Conservation (phyloP, 2,113 vertebrate species). For the Spizaetus ornatus region DNA sequence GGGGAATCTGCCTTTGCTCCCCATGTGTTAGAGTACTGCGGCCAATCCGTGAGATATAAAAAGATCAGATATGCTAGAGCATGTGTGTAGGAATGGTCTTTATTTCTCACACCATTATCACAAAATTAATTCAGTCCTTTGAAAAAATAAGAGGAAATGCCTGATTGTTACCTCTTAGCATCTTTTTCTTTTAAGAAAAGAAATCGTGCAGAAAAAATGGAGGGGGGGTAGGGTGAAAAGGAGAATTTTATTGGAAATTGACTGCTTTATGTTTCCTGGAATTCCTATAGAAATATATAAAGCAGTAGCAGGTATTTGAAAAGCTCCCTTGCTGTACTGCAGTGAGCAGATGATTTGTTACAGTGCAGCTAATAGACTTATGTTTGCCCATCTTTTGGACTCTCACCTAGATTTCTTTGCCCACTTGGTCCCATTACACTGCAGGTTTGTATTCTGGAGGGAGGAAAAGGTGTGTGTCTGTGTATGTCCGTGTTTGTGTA, state of each 20-base stretch:
- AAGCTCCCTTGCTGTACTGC: neutral
- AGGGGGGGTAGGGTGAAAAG: neutral
- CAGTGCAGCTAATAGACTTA: neutral
- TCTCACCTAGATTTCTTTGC: neutral
- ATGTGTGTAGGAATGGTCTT: neutral
- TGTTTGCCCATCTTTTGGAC: neutral
- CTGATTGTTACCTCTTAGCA: neutral
- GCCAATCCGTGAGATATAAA: neutral
- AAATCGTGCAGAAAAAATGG: neutral
- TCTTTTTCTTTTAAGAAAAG: neutral
- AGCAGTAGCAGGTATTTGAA: neutral
- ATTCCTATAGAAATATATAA: neutral
- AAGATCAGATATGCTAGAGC: neutral
- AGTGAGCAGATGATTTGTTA: neutral
- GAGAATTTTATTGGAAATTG: neutral
- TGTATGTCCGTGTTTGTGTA: accelerated
- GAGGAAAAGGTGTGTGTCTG: accelerated
- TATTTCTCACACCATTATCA: neutral
- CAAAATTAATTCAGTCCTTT: neutral
- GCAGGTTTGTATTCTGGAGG: neutral
- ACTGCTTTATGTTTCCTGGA: neutral
- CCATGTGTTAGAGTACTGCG: neutral
- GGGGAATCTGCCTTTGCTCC: neutral
- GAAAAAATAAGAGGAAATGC: neutral
- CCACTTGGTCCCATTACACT: neutral